These are phyloP conservation scores for Reticulitermes lucifugus DNA, from an alignment of 2,888 invertebrate genomes.

Conservation along the genomic window DNA sequence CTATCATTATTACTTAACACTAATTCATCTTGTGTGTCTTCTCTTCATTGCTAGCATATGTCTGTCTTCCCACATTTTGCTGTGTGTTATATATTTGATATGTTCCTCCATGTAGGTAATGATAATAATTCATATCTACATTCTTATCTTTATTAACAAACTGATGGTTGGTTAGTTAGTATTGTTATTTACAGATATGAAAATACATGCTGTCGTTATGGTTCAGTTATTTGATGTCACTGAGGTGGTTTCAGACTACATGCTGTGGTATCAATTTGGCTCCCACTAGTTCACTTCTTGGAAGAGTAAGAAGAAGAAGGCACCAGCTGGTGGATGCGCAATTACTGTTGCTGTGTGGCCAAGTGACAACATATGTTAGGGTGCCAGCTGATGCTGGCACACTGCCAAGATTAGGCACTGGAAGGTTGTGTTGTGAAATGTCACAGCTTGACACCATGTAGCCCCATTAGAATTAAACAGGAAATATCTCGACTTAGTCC, in stretches of 20 bases:
- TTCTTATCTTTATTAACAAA: too few species aligned
- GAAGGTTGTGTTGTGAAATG: conserved; percentile 19
- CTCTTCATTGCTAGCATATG: too few species aligned
- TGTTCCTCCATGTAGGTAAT: too few species aligned
- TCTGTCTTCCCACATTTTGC: too few species aligned
- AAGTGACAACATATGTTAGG: not conserved
- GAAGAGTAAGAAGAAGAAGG: not conserved
- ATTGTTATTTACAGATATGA: not conserved
- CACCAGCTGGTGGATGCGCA: conserved; percentile 23
- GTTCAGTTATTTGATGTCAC: not conserved
- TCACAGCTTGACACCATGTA: not conserved
- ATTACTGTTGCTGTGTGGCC: conserved; percentile 30
- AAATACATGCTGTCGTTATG: not conserved
- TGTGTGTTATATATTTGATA: too few species aligned
- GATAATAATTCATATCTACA: too few species aligned
- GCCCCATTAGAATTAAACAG: too few species aligned
- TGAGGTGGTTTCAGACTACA: not conserved
- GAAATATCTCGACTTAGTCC: too few species aligned
- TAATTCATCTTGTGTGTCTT: too few species aligned
- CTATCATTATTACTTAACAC: too few species aligned
- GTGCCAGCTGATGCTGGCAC: conserved; percentile 30
- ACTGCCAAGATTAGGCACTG: not conserved
- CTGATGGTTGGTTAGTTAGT: too few species aligned
- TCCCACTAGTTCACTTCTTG: not conserved
- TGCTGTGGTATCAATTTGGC: not conserved